These are phyloP conservation scores for Ascidia mentula DNA, from an alignment of 23 tunicate species.

Conservation along the genomic window DNA sequence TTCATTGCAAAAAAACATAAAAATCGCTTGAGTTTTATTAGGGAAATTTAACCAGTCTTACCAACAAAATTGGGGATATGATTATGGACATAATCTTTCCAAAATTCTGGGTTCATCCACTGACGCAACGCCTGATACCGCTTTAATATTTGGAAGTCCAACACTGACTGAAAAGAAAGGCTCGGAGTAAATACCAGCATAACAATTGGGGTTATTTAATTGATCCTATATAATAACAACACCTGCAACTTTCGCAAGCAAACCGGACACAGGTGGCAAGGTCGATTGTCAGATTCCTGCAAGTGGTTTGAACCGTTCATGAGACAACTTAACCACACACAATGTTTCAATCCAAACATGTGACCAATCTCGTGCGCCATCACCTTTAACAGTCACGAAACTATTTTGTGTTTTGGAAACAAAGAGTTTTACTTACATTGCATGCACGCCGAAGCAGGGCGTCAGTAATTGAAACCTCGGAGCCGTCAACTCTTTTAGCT, in stretches of 20 bases:
- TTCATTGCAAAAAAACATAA: too few relatives aligned
- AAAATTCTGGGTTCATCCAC: conserved; percentile 44
- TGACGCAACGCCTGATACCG: conserved; percentile 56
- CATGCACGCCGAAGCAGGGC: conserved; percentile 62
- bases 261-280: conserved; percentile 74
- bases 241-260: conserved; percentile 84
- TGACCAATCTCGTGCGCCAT: conserved; percentile 90
- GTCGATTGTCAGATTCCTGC: conserved; percentile 79
- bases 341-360: conserved; percentile 87
- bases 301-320: conserved; percentile 92
- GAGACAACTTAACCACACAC: conserved; percentile 63
- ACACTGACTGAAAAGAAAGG: conserved; percentile 31
- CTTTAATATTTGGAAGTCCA: conserved; percentile 50
- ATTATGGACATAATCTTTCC: conserved; percentile 23
- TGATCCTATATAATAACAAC: neutral
- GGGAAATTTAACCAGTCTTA: too few relatives aligned
- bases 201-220: neutral
- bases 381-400: conserved; percentile 24
- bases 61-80: neutral
- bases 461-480: conserved; percentile 8
- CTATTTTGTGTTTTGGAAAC: neutral
- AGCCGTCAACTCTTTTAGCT: conserved; percentile 15
- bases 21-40: too few relatives aligned
- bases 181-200: neutral
- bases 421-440: conserved; percentile 40